Evolutionary conservation across 2,113 vertebrate species (phyloP).

Genomic region (Noctilio leporinus): DNA sequence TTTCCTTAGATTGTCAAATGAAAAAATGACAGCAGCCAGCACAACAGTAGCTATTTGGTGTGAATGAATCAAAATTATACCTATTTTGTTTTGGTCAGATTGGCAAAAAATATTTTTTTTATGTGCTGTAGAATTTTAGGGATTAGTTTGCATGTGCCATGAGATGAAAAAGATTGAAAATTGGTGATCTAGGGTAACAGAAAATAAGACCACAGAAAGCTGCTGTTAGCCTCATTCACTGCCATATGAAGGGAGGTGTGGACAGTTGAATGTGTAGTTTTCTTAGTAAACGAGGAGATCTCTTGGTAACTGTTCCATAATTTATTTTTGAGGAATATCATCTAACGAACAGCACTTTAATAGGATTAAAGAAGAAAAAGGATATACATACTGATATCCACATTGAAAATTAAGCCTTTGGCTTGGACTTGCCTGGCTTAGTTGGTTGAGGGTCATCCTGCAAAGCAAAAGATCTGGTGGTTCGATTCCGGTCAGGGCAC

Average conservation of each 20-base stretch:
- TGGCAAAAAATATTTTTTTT: not conserved
- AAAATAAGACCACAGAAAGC: not conserved
- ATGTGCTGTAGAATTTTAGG: not conserved
- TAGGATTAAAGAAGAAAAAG: conserved; percentile 14
- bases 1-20: not conserved
- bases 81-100: not conserved
- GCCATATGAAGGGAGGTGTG: not conserved
- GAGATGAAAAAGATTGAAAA: not conserved
- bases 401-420: not conserved
- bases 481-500: too few relatives aligned
- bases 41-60: not conserved
- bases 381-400: not conserved
- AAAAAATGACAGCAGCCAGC: not conserved
- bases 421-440: not conserved
- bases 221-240: conserved; percentile 16
- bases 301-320: not conserved
- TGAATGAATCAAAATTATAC: not conserved
- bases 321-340: not conserved
- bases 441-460: not conserved
- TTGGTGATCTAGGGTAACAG: not conserved
- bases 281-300: not conserved
- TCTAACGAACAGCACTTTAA: not conserved
- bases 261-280: not conserved
- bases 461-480: too few relatives aligned
- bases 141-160: not conserved